Evolutionary conservation across 1,140 invertebrate species (phyloP).

Genomic region (Trichonephila inaurata): DNA sequence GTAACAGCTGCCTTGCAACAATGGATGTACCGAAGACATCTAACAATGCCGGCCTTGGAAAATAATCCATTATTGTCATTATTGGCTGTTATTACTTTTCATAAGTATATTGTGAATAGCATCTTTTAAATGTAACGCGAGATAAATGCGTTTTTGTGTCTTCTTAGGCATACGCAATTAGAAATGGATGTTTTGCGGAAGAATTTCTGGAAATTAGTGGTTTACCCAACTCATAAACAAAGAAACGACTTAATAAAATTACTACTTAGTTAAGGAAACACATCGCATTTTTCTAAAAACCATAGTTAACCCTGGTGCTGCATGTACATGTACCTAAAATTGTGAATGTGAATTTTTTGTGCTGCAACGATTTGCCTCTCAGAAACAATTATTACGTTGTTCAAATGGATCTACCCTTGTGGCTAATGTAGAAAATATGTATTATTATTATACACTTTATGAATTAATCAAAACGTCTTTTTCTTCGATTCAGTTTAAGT

Average conservation of each 20-base stretch:
- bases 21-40: constrained; percentile 44
- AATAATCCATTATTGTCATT: constrained; percentile 73
- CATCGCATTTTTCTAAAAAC: background rate
- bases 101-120: background rate
- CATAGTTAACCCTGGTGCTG: background rate
- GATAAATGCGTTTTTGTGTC: background rate
- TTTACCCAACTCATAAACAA: background rate
- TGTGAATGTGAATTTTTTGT: no score
- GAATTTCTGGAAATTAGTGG: background rate
- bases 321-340: no score
- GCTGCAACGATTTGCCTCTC: no score
- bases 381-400: no score
- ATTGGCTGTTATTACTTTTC: constrained; percentile 44
- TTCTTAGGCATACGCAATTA: background rate
- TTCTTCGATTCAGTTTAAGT: no score
- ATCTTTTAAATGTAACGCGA: constrained; percentile 24
- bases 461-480: no score
- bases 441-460: no score
- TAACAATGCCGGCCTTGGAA: constrained; percentile 70
- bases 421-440: no score
- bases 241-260: constrained; percentile 25
- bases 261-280: background rate
- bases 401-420: no score
- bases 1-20: constrained; percentile 71
- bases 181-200: constrained; percentile 30